Percentiles rank a stretch among this genome's conserved stretches.
These are phyloP conservation scores for Bothrops jararaca DNA, from an alignment of 2,113 vertebrate species.

Conservation along the genomic window DNA sequence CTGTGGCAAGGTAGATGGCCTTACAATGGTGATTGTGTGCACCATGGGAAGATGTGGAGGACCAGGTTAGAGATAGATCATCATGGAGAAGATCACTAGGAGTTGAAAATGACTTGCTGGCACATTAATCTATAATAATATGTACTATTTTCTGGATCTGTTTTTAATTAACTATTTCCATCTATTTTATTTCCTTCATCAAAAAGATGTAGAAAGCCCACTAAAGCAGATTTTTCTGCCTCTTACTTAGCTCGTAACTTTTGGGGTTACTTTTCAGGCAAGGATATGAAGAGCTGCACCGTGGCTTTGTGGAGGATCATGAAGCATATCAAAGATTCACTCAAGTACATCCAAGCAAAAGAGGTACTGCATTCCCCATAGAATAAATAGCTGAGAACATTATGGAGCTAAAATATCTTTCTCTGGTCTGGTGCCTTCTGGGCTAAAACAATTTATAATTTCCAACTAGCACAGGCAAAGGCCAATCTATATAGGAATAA, in stretches of 20 bases:
- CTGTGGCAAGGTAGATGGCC: background rate
- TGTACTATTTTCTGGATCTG: background rate
- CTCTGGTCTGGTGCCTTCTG: background rate
- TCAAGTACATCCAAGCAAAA: slow-evolving; percentile 17
- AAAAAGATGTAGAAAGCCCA: background rate
- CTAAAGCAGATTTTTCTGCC: fast-evolving
- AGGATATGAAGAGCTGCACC: slow-evolving; percentile 46
- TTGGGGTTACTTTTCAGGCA: slow-evolving; percentile 55
- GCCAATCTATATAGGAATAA: background rate
- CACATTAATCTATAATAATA: background rate
- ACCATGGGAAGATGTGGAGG: background rate
- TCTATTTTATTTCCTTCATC: background rate
- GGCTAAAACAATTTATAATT: background rate
- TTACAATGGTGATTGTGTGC: background rate
- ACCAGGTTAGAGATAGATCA: background rate
- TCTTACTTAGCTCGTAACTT: background rate
- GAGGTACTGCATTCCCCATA: slow-evolving; percentile 54
- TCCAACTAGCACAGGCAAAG: background rate
- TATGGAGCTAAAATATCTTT: background rate
- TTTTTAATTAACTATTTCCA: background rate
- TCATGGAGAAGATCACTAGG: background rate
- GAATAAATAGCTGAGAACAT: background rate
- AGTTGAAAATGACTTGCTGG: background rate
- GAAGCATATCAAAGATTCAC: slow-evolving; percentile 40
- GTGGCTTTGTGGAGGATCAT: slow-evolving; percentile 33